A percentile compares a stretch with the other conserved stretches of the same genome.
Evolutionary conservation across 2,113 vertebrate species (phyloP).

Genomic region (Plectropomus leopardus): DNA sequence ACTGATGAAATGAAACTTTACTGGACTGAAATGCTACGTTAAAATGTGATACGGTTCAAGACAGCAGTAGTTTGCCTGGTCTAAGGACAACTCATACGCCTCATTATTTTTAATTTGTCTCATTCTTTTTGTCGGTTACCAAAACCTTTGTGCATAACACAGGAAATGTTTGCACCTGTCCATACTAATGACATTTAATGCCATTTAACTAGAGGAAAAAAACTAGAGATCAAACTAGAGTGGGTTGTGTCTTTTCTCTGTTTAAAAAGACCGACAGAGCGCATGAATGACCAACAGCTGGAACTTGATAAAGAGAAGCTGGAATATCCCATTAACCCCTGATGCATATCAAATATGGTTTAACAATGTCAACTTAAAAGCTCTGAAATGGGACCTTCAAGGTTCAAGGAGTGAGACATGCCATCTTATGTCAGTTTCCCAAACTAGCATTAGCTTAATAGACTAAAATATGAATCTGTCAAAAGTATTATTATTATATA

Average conservation of each 20-base stretch:
- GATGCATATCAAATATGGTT: not conserved
- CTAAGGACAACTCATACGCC: no score
- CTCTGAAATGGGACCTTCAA: not conserved
- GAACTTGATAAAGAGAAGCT: not conserved
- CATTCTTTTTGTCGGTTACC: not conserved
- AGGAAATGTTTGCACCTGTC: not conserved
- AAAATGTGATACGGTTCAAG: constrained; percentile 1
- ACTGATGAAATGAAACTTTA: not conserved
- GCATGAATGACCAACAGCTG: not conserved
- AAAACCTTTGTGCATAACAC: not conserved
- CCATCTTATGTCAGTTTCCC: no score
- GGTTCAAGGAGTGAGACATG: not conserved
- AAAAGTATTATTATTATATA: no score
- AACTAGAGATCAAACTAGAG: not conserved
- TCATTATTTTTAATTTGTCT: not conserved
- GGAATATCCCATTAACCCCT: not conserved
- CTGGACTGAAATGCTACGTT: not conserved
- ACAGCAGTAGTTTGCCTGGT: not conserved
- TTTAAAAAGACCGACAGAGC: not conserved
- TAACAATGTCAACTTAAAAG: not conserved
- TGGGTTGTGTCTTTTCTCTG: not conserved
- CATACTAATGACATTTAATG: not conserved
- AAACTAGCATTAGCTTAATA: not conserved
- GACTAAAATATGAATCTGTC: not conserved
- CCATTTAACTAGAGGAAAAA: not conserved